phyloP scores from a whole-genome alignment of 2,113 vertebrate species.

The Sturnira hondurensis region DNA sequence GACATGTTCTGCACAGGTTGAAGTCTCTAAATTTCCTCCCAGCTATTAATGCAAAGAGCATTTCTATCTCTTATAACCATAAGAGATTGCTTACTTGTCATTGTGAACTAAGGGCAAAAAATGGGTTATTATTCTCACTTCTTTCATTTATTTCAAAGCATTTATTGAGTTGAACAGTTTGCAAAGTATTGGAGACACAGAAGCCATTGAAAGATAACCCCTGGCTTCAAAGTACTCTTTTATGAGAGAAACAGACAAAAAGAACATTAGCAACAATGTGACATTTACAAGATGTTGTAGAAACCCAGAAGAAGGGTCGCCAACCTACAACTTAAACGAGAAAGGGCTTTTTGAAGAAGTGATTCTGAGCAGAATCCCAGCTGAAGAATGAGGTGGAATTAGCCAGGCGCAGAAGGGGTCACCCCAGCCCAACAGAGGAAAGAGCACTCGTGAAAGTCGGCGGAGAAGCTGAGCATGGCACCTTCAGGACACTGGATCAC shows the following conservation, averaged over 20 bases:
- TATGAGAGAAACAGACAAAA: not conserved
- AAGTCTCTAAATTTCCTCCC: not conserved
- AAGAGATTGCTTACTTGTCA: not conserved
- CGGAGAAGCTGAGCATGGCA: not conserved
- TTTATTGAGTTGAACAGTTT: not conserved
- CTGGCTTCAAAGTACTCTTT: not conserved
- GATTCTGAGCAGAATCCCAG: not conserved
- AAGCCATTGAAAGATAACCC: not conserved
- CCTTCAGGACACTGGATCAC: not conserved
- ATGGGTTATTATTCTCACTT: not conserved
- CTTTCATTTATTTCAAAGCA: conserved; percentile 9
- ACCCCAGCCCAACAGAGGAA: not conserved
- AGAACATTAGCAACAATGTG: not conserved
- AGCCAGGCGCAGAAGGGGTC: not conserved
- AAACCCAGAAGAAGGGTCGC: not conserved
- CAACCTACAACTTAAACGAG: not conserved
- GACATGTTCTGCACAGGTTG: not conserved
- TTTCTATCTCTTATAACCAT: not conserved
- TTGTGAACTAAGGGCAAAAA: not conserved
- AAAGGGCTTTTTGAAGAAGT: not conserved
- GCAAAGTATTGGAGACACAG: not conserved
- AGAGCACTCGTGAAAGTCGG: not conserved
- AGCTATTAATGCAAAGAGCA: not conserved
- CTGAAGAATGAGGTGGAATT: not conserved
- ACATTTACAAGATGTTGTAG: not conserved